Evolutionary conservation across 2,888 invertebrate species (phyloP), one percentile per base, ranked within the genome.

Genomic region (Epinotia ramella): DNA sequence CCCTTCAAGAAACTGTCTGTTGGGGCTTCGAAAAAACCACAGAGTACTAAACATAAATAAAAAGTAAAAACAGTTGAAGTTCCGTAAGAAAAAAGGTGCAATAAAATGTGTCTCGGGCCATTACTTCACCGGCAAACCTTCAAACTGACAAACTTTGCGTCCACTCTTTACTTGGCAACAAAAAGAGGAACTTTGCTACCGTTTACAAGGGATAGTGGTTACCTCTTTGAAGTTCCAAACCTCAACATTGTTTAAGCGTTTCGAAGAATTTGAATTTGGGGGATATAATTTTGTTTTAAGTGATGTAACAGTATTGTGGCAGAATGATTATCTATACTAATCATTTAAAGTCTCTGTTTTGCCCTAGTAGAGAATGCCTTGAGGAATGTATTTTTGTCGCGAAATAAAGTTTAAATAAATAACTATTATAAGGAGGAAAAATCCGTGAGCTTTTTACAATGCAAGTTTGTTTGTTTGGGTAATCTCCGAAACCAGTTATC

Each of bases 171-270:
- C 70, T 70, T 75, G 60, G 13, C 53, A 69, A 64, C 62, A 75
- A 66, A 75, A 70, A 71, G 24, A 53, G 57, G 24, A 71, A 71
- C 75, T 71, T 70, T 59, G 28, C 62, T 3, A 56, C 68, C 57
- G 63, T 20, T 60, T n/a, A 57, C 72, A 28, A 70, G 64, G 64
- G 70, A 71, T 75, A 75, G 75, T 71, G 75, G 75, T 71, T 75
- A 71, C 73, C 73, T 67, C 74, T 74, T 74, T 75, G 75, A 75
- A 71, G 65, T 71, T 74, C 16, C 56, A 13, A 44, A 69, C 49
- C 65, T 20, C 65, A 70, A 66, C 75, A 71, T 70, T 71, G 75
- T 66, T 75, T 56, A 4, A 20, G 75, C 33, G 16, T 66, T 66
- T 33, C n/a, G 59, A 18, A 53, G 59, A 65, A 53, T 70, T 44